Conservation (phyloP, 2,888 invertebrate species). For the Lottia scabra region DNA sequence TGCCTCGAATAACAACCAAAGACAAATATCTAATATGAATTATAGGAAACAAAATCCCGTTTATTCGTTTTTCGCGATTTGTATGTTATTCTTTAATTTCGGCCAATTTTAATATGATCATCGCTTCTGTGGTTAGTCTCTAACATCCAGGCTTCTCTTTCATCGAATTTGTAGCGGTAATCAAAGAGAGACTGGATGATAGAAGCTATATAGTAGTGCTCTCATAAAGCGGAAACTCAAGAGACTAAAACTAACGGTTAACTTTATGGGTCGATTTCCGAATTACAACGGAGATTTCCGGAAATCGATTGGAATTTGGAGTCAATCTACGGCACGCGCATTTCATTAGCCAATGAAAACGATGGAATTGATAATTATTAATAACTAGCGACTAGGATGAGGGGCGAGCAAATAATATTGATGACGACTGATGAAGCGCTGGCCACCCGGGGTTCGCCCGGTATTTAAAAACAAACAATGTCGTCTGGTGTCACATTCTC, state of each 20-base stretch:
- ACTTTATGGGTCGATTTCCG: neutral
- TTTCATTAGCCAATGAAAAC: constrained; percentile 15
- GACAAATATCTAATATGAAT: too few species aligned
- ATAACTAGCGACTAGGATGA: constrained; percentile 4
- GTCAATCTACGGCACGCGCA: constrained; percentile 12
- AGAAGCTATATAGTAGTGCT: too few species aligned
- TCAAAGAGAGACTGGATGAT: too few species aligned
- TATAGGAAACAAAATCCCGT: too few species aligned
- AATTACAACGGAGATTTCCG: constrained; percentile 7
- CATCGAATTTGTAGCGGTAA: too few species aligned
- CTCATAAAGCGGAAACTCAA: neutral
- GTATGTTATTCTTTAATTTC: too few species aligned
- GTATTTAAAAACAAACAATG: neutral
- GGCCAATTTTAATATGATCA: too few species aligned
- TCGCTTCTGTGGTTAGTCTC: too few species aligned
- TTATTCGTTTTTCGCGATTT: too few species aligned
- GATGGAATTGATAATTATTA: constrained; percentile 11
- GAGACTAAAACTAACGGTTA: neutral
- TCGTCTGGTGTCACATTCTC: neutral
- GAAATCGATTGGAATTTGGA: constrained; percentile 22
- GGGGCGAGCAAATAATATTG: neutral
- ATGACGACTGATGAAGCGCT: neutral
- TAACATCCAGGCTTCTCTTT: too few species aligned
- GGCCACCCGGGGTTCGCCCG: neutral
- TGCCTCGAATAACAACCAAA: too few species aligned